Percentiles rank a stretch among this genome's conserved stretches.
phyloP scores from a whole-genome alignment of 2,797 vertebrate genomes.

The Arremon brunneinucha region DNA sequence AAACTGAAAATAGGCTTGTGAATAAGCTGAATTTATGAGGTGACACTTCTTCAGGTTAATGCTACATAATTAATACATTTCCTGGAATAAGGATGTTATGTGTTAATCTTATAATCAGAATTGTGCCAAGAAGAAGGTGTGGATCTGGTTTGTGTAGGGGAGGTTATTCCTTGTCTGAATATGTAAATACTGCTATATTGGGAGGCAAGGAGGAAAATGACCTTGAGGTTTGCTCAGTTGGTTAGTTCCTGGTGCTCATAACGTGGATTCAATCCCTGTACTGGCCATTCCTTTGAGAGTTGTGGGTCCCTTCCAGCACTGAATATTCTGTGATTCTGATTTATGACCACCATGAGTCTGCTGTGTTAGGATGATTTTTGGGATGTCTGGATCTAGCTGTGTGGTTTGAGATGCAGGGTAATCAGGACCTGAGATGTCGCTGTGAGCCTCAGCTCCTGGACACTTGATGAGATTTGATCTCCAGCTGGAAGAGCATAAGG shows the following conservation, averaged over 20 bases:
- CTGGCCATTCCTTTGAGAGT: neutral
- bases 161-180: neutral
- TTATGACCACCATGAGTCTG: neutral
- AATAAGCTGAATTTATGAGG: constrained; percentile 1
- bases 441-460: neutral
- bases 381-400: neutral
- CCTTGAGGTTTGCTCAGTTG: neutral
- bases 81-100: neutral
- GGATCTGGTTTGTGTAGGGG: neutral
- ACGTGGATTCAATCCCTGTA: neutral
- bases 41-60: neutral
- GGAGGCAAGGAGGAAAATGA: neutral
- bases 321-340: neutral
- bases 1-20: constrained; percentile 34
- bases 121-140: neutral
- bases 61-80: neutral
- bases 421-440: neutral
- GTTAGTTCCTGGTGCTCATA: neutral
- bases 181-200: neutral
- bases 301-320: neutral
- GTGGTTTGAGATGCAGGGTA: neutral
- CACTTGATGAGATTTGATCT: neutral
- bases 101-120: neutral
- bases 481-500: neutral
- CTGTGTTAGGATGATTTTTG: neutral